Conservation (phyloP, 2,113 vertebrate genomes). For the Platycercus adscitus region DNA sequence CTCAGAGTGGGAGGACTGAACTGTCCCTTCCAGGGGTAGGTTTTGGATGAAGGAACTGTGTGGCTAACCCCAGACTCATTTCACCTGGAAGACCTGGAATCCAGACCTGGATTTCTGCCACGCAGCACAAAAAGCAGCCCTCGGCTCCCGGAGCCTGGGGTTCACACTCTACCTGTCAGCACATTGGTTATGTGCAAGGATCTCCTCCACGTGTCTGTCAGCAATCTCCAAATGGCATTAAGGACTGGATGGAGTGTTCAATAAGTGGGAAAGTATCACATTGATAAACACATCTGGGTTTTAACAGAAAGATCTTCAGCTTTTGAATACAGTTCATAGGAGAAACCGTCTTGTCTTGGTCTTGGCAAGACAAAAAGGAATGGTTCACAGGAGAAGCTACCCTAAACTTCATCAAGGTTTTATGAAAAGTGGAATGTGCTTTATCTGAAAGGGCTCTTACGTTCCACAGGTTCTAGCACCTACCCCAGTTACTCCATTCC, state of each 20-base stretch:
- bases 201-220: neutral
- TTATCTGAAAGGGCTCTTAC: neutral
- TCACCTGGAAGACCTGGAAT: neutral
- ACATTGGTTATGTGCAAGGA: fast-evolving
- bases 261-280: neutral
- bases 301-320: neutral
- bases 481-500: fast-evolving
- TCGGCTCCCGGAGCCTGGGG: neutral
- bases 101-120: neutral
- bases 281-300: neutral
- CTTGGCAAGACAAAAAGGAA: neutral
- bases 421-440: neutral
- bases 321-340: neutral
- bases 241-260: neutral
- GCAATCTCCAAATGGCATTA: fast-evolving
- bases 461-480: neutral
- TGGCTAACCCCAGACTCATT: neutral
- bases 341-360: neutral
- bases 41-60: neutral
- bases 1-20: neutral
- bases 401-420: neutral
- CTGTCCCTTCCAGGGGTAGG: neutral
- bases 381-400: neutral
- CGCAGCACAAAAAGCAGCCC: neutral
- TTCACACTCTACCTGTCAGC: neutral